These are phyloP conservation scores for Marasmarcha lunaedactyla DNA, from an alignment of 2,888 invertebrate genomes.

Conservation along the genomic window DNA sequence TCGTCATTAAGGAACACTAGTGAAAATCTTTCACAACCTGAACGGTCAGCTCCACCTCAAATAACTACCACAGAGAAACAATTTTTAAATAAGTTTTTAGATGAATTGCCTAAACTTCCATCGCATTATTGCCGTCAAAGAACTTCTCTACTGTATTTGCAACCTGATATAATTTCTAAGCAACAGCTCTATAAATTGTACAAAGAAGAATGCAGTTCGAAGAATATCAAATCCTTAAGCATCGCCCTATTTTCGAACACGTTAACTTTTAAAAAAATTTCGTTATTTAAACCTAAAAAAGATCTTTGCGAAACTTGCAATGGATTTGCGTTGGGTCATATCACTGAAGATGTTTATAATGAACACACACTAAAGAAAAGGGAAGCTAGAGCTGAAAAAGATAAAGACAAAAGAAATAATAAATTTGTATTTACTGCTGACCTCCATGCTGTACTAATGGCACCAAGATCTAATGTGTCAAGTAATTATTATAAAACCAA, in stretches of 20 bases:
- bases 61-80: not conserved
- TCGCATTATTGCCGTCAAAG: slow-evolving; percentile 4
- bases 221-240: slow-evolving; percentile 10
- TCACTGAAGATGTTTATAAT: slow-evolving; percentile 9
- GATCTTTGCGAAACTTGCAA: slow-evolving; percentile 12
- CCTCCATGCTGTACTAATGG: slow-evolving; percentile 9
- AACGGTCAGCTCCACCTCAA: slow-evolving; percentile 4
- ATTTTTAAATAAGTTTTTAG: not conserved
- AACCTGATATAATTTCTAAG: slow-evolving; percentile 13
- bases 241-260: slow-evolving; percentile 11
- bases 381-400: too few relatives aligned
- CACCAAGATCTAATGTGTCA: slow-evolving; percentile 13
- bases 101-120: not conserved
- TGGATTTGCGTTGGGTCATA: slow-evolving; percentile 11
- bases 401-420: slow-evolving; percentile 11
- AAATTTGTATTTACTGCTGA: slow-evolving; percentile 13
- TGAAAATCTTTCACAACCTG: slow-evolving; percentile 7
- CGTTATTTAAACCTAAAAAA: slow-evolving; percentile 5
- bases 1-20: slow-evolving; percentile 9
- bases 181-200: slow-evolving; percentile 12
- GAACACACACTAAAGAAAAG: too few relatives aligned
- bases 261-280: slow-evolving; percentile 10
- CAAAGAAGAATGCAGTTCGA: slow-evolving; percentile 9
- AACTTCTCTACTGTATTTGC: slow-evolving; percentile 11
- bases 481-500: slow-evolving; percentile 14